phyloP scores from a whole-genome alignment of 2,113 vertebrate species.

The Rynchops niger region DNA sequence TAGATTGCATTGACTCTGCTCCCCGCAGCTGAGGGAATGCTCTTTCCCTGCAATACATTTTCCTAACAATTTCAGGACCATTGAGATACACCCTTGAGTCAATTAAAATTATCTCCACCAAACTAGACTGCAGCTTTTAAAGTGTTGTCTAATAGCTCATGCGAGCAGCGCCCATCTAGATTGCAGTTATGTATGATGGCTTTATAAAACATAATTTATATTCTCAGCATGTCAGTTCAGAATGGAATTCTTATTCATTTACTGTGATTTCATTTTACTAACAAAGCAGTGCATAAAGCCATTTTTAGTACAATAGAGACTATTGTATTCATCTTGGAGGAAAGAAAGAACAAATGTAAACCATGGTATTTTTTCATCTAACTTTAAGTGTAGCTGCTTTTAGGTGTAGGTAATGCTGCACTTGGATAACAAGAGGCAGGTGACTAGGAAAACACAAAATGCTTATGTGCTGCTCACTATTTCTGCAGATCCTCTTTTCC shows the following conservation, averaged over 20 bases:
- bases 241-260: slow-evolving; percentile 34
- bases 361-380: not conserved
- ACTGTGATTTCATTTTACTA: slow-evolving; percentile 28
- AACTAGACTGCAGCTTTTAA: slow-evolving; percentile 63
- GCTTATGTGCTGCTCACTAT: fast-evolving
- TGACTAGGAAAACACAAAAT: not conserved
- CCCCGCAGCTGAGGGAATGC: slow-evolving; percentile 24
- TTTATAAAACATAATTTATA: slow-evolving; percentile 61
- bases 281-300: not conserved
- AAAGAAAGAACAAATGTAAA: slow-evolving; percentile 12
- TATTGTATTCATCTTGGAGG: not conserved
- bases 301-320: not conserved
- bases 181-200: not conserved
- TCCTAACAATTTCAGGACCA: slow-evolving; percentile 52
- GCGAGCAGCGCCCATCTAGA: not conserved
- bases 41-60: slow-evolving; percentile 51
- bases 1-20: slow-evolving; percentile 45
- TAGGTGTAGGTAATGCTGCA: not conserved
- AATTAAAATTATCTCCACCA: slow-evolving; percentile 71
- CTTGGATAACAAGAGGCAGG: not conserved
- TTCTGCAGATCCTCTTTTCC: not conserved
- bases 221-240: slow-evolving; percentile 44
- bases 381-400: not conserved
- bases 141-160: slow-evolving; percentile 51
- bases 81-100: slow-evolving; percentile 60